Evolutionary conservation across 2,797 vertebrate species (phyloP).

Genomic region (Vespertilio murinus): DNA sequence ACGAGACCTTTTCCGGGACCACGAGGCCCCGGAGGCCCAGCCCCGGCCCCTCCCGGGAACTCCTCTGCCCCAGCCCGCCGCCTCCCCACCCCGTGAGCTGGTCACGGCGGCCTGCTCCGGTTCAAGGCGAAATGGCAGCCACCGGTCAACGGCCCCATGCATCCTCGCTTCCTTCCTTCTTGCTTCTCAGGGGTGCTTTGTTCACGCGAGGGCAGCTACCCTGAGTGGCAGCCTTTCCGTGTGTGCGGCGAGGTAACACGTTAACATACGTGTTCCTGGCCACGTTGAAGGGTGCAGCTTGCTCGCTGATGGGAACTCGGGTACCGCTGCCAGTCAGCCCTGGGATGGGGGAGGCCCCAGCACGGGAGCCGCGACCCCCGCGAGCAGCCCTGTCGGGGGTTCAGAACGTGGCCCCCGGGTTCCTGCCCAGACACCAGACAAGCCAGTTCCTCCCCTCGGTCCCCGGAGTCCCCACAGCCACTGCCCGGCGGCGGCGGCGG

Average conservation of each 20-base stretch:
- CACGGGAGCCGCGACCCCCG: no score
- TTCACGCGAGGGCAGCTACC: neutral
- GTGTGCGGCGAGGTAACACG: neutral
- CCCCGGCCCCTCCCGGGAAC: neutral
- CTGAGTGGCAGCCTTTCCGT: neutral
- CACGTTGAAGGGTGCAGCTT: no score
- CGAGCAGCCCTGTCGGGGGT: no score
- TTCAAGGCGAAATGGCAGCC: neutral
- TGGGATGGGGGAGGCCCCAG: no score
- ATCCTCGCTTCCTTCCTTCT: neutral
- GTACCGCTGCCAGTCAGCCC: no score
- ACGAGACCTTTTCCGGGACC: neutral
- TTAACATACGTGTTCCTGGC: neutral
- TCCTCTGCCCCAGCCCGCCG: neutral
- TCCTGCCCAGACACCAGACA: no score
- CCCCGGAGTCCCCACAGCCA: no score
- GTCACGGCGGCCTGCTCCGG: neutral
- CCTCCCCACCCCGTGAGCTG: neutral
- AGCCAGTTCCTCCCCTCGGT: no score
- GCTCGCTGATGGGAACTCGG: no score
- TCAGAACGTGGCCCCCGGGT: no score
- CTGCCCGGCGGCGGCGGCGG: no score
- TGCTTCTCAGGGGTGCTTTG: neutral
- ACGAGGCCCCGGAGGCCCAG: accelerated
- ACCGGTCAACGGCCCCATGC: neutral